These are phyloP conservation scores for Callionymus lyra DNA, from an alignment of 2,113 vertebrate species.

Conservation along the genomic window DNA sequence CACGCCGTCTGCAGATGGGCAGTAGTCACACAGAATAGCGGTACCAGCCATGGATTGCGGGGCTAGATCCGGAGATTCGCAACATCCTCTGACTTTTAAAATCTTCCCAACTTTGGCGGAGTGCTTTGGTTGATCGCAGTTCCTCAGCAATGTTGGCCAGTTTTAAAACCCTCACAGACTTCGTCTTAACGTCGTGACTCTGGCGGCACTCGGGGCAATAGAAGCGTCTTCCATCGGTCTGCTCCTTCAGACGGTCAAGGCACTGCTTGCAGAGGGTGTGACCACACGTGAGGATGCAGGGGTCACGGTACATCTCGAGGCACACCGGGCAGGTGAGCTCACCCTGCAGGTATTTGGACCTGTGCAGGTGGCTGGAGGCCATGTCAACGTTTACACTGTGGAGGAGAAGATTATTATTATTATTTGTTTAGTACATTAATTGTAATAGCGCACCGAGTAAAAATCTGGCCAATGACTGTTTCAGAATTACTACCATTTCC, in stretches of 20 bases:
- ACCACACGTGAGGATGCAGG: slow-evolving; percentile 59
- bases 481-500: too few species aligned
- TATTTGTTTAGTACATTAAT: too few species aligned
- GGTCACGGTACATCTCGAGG: slow-evolving; percentile 62
- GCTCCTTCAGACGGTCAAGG: slow-evolving; percentile 45
- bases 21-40: slow-evolving; percentile 59
- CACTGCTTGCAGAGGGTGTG: slow-evolving; percentile 70
- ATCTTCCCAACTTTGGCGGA: background rate
- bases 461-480: too few species aligned
- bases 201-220: slow-evolving; percentile 67
- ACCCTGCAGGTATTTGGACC: slow-evolving; percentile 53
- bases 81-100: slow-evolving; percentile 13
- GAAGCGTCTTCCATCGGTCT: slow-evolving; percentile 37
- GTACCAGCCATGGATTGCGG: background rate
- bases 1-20: slow-evolving; percentile 12
- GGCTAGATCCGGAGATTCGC: background rate
- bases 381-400: slow-evolving; percentile 7
- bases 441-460: too few species aligned
- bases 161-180: slow-evolving; percentile 66
- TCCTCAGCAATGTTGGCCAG: slow-evolving; percentile 63
- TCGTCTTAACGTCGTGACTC: slow-evolving; percentile 24
- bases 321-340: slow-evolving; percentile 70
- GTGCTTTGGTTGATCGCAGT: slow-evolving; percentile 27
- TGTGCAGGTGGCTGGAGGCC: slow-evolving; percentile 35
- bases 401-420: background rate